These are phyloP conservation scores for Malurus elegans DNA, from an alignment of 2,113 vertebrate species.

Conservation along the genomic window DNA sequence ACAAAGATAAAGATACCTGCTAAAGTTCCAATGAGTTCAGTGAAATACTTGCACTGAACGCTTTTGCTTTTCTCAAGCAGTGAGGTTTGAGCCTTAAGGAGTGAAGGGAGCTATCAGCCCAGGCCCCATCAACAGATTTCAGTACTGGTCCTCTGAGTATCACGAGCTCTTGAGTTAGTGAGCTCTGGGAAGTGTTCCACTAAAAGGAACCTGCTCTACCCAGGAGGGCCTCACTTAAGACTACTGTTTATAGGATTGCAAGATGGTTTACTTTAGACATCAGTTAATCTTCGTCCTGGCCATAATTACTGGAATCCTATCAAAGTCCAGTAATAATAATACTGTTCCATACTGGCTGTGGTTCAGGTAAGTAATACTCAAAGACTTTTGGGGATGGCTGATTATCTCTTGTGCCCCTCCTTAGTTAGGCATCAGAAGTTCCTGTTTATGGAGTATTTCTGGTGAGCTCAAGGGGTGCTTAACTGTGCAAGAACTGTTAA, in stretches of 20 bases:
- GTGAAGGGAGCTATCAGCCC: background rate
- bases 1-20: background rate
- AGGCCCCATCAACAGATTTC: background rate
- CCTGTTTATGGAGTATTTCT: background rate
- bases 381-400: background rate
- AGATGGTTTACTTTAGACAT: background rate
- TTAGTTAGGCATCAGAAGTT: background rate
- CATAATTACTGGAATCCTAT: background rate
- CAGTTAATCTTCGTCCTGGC: background rate
- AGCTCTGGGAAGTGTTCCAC: background rate
- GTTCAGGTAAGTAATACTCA: background rate
- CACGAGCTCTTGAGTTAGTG: fast-evolving
- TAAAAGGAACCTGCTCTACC: background rate
- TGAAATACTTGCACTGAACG: background rate
- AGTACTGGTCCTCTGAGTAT: too few species aligned
- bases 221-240: background rate
- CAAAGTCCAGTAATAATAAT: background rate
- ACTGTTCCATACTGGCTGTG: background rate
- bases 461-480: background rate
- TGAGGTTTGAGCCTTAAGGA: background rate
- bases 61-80: background rate
- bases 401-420: background rate
- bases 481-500: background rate
- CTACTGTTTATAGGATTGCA: background rate
- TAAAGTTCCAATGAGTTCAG: background rate